Evolutionary conservation across 1,140 invertebrate species (phyloP).

Genomic region (Cotesia glomerata): DNA sequence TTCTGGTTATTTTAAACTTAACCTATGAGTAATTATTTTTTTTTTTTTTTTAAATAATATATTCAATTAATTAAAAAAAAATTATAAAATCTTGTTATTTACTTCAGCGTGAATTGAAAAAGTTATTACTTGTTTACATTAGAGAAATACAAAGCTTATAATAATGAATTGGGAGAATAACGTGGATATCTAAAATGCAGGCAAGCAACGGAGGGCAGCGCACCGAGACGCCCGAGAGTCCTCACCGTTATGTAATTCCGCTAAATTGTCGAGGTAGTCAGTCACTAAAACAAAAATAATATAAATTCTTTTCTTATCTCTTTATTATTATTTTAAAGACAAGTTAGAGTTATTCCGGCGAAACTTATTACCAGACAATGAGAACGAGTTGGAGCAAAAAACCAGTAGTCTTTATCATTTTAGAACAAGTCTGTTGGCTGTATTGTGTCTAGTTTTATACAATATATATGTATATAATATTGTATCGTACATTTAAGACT

Average conservation of each 20-base stretch:
- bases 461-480: no score
- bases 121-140: not conserved
- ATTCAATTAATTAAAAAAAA: no score
- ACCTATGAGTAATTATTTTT: no score
- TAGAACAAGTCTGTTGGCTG: no score
- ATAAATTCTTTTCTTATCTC: not conserved
- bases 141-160: not conserved
- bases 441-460: no score
- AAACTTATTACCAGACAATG: not conserved
- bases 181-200: slow-evolving; percentile 17
- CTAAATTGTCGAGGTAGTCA: not conserved
- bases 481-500: no score
- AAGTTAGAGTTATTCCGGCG: not conserved
- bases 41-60: no score
- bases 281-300: not conserved
- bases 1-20: no score
- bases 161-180: not conserved
- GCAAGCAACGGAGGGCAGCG: not conserved
- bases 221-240: slow-evolving; percentile 16
- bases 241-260: slow-evolving; percentile 24
- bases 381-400: no score
- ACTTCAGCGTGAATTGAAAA: no score
- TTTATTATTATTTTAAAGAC: not conserved
- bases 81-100: no score
- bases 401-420: no score